Conservation (phyloP, 2,888 invertebrate species). For the Phragmatobia fuliginosa region DNA sequence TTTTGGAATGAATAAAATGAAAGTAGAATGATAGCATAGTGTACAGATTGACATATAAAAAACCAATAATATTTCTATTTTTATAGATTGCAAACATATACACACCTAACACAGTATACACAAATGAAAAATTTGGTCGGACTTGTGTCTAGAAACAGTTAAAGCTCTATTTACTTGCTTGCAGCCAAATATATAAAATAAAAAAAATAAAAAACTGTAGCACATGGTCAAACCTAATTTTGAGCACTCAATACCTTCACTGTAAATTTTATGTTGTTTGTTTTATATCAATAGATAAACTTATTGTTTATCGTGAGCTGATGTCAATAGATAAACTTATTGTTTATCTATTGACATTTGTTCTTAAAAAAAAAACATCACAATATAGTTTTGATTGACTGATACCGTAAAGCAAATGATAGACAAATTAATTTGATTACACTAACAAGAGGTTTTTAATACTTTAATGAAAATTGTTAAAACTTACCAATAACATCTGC, state of each 20-base stretch:
- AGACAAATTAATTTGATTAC: background rate
- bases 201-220: background rate
- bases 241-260: background rate
- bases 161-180: background rate
- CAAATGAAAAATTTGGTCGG: background rate
- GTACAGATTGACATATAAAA: too few species aligned
- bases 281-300: background rate
- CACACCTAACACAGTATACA: background rate
- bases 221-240: background rate
- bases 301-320: too few species aligned
- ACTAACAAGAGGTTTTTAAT: background rate
- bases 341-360: background rate
- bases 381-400: background rate
- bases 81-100: too few species aligned
- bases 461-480: slow-evolving; percentile 5
- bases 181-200: background rate
- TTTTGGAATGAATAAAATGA: too few species aligned
- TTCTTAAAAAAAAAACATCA: background rate
- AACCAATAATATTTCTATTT: too few species aligned
- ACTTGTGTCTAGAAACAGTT: background rate
- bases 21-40: background rate
- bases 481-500: slow-evolving; percentile 96
- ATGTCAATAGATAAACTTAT: background rate
- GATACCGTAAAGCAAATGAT: background rate
- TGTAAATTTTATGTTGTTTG: background rate